These are phyloP conservation scores for Patiria pectinifera DNA, from an alignment of 53 echinoderm and acorn worm genomes.

Conservation along the genomic window DNA sequence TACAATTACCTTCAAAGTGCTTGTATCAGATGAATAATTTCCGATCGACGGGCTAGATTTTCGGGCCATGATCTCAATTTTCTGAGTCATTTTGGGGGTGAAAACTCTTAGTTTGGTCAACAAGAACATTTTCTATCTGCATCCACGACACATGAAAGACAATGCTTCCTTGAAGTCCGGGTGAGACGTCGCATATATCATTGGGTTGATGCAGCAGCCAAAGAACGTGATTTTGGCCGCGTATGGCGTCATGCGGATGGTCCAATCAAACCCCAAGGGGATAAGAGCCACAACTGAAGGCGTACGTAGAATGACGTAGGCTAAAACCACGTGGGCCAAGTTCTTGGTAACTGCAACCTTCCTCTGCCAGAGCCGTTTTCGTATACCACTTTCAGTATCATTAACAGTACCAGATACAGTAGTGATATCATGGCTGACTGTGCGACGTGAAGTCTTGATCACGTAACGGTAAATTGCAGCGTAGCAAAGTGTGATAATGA, in stretches of 20 bases:
- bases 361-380: not conserved
- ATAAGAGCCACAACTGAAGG: conserved; percentile 56
- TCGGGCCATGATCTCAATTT: too few relatives aligned
- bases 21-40: too few relatives aligned
- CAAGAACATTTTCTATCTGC: too few relatives aligned
- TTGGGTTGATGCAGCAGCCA: conserved; percentile 72
- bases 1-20: too few relatives aligned
- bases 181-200: conserved; percentile 72
- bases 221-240: conserved; percentile 53
- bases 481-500: conserved; percentile 22
- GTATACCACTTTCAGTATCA: too few relatives aligned
- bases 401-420: too few relatives aligned
- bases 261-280: not conserved
- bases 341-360: conserved; percentile 70
- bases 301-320: conserved; percentile 70
- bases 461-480: conserved; percentile 48
- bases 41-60: too few relatives aligned
- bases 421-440: not conserved
- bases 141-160: not conserved
- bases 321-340: conserved; percentile 69
- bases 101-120: too few relatives aligned
- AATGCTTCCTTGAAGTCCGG: conserved; percentile 30
- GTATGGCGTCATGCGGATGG: conserved; percentile 55
- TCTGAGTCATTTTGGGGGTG: too few relatives aligned
- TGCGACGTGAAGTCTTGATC: not conserved